Evolutionary conservation across 2,888 invertebrate species (phyloP), one percentile per base, ranked within the genome.

Genomic region (Pteria penguin): DNA sequence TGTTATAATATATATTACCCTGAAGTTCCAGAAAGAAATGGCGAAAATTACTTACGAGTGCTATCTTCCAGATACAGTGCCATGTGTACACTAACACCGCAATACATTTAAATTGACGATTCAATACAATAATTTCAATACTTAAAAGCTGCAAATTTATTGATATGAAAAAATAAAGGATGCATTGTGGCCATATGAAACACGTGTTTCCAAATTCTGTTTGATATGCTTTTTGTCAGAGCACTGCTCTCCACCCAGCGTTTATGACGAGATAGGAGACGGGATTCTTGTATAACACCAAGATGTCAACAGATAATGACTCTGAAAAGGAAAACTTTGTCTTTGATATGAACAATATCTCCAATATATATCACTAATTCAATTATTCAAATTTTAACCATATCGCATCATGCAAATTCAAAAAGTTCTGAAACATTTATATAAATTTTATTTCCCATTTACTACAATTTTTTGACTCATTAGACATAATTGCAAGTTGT

Each of bases 391-490:
- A 45, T 45, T 45, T 45, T 45, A 45, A 18, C 45, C 45, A 18
- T 45, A 45, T 14, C 45, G 11, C 45, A 45, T 45, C 45, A 45
- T 18, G 18, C 45, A 45, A 45, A 45, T 45, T 45, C 45, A 45
- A 18, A 45, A 45, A 45, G 45, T 45, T 45, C 45, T 60, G 60
- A 60, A 60, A 60, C 60, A 60, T 60, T 60, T 60, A 60, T 60
- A 26, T 27, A 60, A 60, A 60, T 60, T 45, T 45, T 26, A 60
- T 60, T 60, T 60, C 24, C 60, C 60, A 60, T 68, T 68, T 68
- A 32, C 32, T 45, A 52, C 68, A 57, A 68, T 68, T 68, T 68
- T 55, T 68, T 68, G 68, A 57, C 52, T 68, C 68, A 68, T 68
- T 68, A 68, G 57, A 68, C 57, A 31, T 57, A 68, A 55, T 60